Evolutionary conservation across 2,888 invertebrate genomes (phyloP).

Genomic region (Orchesella flavescens): DNA sequence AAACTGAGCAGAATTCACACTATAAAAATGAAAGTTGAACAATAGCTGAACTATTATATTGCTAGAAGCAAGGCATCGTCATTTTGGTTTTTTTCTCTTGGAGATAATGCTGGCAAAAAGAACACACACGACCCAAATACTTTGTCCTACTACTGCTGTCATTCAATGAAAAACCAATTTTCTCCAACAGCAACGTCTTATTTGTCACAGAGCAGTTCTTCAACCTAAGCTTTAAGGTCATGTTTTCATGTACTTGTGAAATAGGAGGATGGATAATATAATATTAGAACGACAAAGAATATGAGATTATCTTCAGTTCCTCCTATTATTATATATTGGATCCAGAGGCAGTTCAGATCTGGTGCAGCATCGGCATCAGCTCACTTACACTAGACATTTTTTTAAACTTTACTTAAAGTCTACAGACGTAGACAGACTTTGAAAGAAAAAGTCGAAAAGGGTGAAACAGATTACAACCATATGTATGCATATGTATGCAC

Average conservation of each 20-base stretch:
- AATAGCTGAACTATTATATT: conserved; percentile 15
- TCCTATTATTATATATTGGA: conserved; percentile 37
- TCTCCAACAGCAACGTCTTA: conserved; percentile 61
- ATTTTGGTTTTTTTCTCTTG: conserved; percentile 26
- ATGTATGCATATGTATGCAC: conserved; percentile 4
- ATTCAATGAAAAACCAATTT: conserved; percentile 66
- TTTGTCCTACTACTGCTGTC: conserved; percentile 63
- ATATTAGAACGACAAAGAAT: conserved; percentile 39
- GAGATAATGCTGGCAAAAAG: conserved; percentile 1
- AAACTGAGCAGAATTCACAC: conserved; percentile 9
- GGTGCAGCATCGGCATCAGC: too few species aligned
- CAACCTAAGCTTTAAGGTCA: conserved; percentile 37
- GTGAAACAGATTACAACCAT: conserved; percentile 16
- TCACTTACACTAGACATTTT: too few species aligned
- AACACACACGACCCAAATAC: conserved; percentile 52
- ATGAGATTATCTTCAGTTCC: conserved; percentile 56
- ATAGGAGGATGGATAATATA: conserved; percentile 35
- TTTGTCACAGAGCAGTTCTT: conserved; percentile 58
- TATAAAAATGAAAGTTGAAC: conserved; percentile 27
- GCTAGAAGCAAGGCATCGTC: conserved; percentile 31
- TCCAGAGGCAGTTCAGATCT: conserved; percentile 16
- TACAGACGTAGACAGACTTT: not conserved
- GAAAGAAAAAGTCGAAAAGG: not conserved
- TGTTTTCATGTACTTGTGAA: conserved; percentile 36
- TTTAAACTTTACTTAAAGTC: not conserved